Evolutionary conservation across 1,140 invertebrate species (phyloP).

Genomic region (Anthonomus grandis): DNA sequence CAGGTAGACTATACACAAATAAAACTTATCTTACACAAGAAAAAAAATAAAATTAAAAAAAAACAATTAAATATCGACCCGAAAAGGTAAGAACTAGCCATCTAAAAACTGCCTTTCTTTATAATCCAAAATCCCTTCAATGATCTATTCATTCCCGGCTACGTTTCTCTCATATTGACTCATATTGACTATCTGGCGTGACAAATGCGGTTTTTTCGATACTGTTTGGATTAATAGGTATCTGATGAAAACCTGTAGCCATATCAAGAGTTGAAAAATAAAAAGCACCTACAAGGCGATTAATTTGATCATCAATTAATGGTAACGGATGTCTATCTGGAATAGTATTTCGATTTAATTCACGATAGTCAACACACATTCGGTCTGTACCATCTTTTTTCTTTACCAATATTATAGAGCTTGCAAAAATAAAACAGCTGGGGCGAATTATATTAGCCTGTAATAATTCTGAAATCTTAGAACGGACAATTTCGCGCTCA

Average conservation of each 20-base stretch:
- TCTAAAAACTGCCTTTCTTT: too few relatives aligned
- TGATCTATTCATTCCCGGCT: too few relatives aligned
- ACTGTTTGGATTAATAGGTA: conserved; percentile 38
- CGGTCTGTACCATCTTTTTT: conserved; percentile 32
- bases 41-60: too few relatives aligned
- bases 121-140: too few relatives aligned
- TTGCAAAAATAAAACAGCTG: conserved; percentile 7
- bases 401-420: conserved; percentile 4
- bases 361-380: conserved; percentile 34
- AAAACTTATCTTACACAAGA: too few relatives aligned
- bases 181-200: conserved; percentile 33
- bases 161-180: conserved; percentile 40
- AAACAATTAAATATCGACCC: too few relatives aligned
- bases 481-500: conserved; percentile 5
- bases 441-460: conserved; percentile 5
- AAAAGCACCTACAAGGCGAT: conserved; percentile 21
- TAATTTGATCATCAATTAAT: conserved; percentile 31
- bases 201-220: conserved; percentile 40
- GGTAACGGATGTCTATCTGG: conserved; percentile 39
- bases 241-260: conserved; percentile 33
- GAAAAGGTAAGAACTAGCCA: too few relatives aligned
- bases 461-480: conserved; percentile 5
- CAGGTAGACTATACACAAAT: too few relatives aligned
- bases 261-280: conserved; percentile 39
- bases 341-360: conserved; percentile 24